Evolutionary conservation across 2,888 invertebrate species (phyloP), one percentile per base, ranked within the genome.

Genomic region (Uropetala carovei): DNA sequence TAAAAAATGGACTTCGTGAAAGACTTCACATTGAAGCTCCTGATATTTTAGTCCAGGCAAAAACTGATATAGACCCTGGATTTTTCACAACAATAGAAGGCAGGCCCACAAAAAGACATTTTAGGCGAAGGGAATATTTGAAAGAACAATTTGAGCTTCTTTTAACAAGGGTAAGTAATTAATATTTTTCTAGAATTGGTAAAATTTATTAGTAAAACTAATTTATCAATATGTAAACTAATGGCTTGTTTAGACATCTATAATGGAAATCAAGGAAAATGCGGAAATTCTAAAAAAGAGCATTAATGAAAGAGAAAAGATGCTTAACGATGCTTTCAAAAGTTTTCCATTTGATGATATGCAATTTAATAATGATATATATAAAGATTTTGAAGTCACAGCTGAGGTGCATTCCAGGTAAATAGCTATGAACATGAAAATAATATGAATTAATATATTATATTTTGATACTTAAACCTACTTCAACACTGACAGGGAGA

Each of bases 31-130:
- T 89, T 68, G 16, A 64, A n/a, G 89, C n/a, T 64, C 64, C 64
- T 56, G 89, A 64, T 0, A 89, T 89, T 56, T 10, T 56, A 18
- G 18, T 68, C 16, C 64, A 60, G 27, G 18, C 89, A 30, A 89
- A 89, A 89, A 89, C 89, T 18, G 89, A 89, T 89, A 68, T 89
- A 64, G 89, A 89, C 22, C 89, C 89, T 43, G 89, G 64, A 89
- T 89, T 68, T 89, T 89, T 89, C 56, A 89, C 27, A 30, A 89
- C 64, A 11, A 64, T 89, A 43, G 64, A 89, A 68, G 89, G 89
- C 30, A 43, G 89, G 43, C 89, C 89, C 10, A 89, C 43, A 18
- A 43, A 27, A 14, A 89, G 64, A 18, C 64, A 60, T 43, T 89
- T 64, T 43, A 89, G n/a, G 18, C 89, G 89, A 16, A 43, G 14